A percentile compares a stretch with the other conserved stretches of the same genome.
phyloP scores from a whole-genome alignment of 2,888 invertebrate genomes.

The Encarsia formosa region DNA sequence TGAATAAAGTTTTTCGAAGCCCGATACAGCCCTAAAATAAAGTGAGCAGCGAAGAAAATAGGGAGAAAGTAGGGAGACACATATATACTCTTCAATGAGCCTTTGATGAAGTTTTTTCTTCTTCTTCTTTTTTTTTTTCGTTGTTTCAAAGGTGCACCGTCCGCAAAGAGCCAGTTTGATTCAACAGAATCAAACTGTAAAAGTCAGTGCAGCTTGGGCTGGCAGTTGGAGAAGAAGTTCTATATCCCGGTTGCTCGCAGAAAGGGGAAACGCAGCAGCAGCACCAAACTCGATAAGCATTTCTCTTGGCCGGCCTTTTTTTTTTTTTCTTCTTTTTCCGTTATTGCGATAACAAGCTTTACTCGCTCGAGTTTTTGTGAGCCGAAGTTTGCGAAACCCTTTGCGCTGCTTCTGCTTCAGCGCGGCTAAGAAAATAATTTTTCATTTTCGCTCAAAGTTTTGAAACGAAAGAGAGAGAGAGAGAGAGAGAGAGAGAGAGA shows the following conservation, averaged over 20 bases:
- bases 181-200: neutral
- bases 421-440: neutral
- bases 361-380: neutral
- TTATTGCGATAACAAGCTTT: neutral
- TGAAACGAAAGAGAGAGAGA: neutral
- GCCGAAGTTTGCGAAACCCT: neutral
- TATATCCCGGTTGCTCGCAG: neutral
- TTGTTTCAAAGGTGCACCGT: too few species aligned
- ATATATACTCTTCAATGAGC: too few species aligned
- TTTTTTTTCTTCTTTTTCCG: neutral
- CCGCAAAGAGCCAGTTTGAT: too few species aligned
- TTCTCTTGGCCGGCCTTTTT: neutral
- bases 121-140: too few species aligned
- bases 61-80: too few species aligned
- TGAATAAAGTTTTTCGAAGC: too few species aligned
- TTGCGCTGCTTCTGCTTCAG: neutral
- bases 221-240: neutral
- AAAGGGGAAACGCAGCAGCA: neutral
- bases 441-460: constrained; percentile 3
- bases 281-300: neutral
- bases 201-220: neutral
- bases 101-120: too few species aligned
- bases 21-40: too few species aligned
- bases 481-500: neutral
- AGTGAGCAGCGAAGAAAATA: too few species aligned